phyloP scores from a whole-genome alignment of 2,888 invertebrate genomes.

The Stomorhina lunata region DNA sequence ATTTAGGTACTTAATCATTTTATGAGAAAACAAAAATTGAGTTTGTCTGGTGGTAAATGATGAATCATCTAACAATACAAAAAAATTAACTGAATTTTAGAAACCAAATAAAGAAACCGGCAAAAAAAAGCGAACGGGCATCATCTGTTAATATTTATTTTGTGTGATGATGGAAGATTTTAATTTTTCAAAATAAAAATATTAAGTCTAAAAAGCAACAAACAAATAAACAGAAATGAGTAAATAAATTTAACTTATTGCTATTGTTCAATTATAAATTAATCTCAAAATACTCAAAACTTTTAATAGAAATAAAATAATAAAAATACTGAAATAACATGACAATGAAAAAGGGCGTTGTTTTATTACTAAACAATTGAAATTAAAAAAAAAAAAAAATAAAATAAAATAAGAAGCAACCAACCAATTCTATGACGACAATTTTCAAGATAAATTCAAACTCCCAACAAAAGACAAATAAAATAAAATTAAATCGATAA shows the following conservation, averaged over 20 bases:
- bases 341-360: slow-evolving; percentile 31
- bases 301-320: background rate
- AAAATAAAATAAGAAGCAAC: too few relatives aligned
- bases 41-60: background rate
- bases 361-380: slow-evolving; percentile 18
- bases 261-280: slow-evolving; percentile 2
- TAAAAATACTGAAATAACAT: background rate
- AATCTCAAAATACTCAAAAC: background rate
- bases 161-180: slow-evolving; percentile 11
- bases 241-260: background rate
- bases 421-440: background rate
- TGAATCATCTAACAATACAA: slow-evolving; percentile 42
- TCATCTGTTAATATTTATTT: slow-evolving; percentile 27
- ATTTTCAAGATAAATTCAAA: background rate
- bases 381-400: background rate
- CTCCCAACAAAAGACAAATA: background rate
- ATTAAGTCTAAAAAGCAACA: background rate
- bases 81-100: slow-evolving; percentile 3
- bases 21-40: too few relatives aligned
- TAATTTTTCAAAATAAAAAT: background rate
- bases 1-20: too few relatives aligned
- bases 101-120: background rate
- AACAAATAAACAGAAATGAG: background rate
- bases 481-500: background rate
- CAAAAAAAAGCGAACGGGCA: slow-evolving; percentile 1